These are phyloP conservation scores for Mesorhabditis sp. DNA, from an alignment of 2,888 invertebrate genomes.

Conservation along the genomic window DNA sequence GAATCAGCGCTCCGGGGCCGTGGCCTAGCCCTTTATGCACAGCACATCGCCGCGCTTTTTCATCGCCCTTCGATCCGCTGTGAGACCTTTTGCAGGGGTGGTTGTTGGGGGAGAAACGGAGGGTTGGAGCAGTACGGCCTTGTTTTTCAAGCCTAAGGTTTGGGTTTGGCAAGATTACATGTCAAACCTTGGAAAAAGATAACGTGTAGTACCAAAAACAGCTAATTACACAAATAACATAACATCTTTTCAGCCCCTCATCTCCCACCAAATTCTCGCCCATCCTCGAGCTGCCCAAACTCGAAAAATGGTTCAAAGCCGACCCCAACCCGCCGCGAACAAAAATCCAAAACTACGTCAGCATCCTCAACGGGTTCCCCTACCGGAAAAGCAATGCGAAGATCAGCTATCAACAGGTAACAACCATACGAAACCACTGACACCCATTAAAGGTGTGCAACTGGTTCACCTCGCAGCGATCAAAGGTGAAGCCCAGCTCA, in stretches of 20 bases:
- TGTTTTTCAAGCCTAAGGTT: too few species aligned
- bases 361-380: slow-evolving; percentile 84
- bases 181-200: too few species aligned
- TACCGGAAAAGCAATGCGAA: slow-evolving; percentile 67
- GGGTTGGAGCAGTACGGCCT: too few species aligned
- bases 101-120: too few species aligned
- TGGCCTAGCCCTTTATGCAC: too few species aligned
- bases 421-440: background rate
- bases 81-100: too few species aligned
- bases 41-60: background rate
- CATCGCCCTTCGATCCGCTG: background rate
- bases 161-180: too few species aligned
- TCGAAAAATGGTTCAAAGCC: slow-evolving; percentile 87
- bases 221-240: background rate
- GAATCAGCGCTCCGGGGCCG: too few species aligned
- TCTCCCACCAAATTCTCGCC: slow-evolving; percentile 44
- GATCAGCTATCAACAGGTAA: slow-evolving; percentile 41
- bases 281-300: slow-evolving; percentile 81
- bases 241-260: slow-evolving; percentile 35
- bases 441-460: slow-evolving; percentile 51
- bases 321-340: slow-evolving; percentile 95
- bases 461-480: slow-evolving; percentile 85
- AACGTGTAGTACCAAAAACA: too few species aligned
- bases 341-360: slow-evolving; percentile 91
- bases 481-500: slow-evolving; percentile 11